Evolutionary conservation across 1,140 invertebrate genomes (phyloP).

Genomic region (Pogonus chalceus): DNA sequence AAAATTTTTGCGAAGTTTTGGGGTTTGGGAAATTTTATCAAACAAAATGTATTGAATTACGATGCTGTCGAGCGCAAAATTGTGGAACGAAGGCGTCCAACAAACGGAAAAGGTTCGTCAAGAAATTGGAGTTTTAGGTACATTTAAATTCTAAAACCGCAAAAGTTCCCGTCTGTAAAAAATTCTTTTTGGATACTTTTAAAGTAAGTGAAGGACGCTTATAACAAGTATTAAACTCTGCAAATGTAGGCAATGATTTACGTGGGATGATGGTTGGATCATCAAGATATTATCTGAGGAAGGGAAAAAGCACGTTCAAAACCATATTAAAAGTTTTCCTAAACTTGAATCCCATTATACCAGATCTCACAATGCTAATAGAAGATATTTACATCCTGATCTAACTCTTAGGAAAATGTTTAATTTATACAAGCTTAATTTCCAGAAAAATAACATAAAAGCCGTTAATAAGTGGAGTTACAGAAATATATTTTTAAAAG

Average conservation of each 20-base stretch:
- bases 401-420: slow-evolving; percentile 21
- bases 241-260: too few species aligned
- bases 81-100: too few species aligned
- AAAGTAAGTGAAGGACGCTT: slow-evolving; percentile 14
- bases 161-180: slow-evolving; percentile 12
- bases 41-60: too few species aligned
- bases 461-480: slow-evolving; percentile 20
- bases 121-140: too few species aligned
- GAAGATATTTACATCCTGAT: slow-evolving; percentile 13
- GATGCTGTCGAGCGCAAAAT: too few species aligned
- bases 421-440: slow-evolving; percentile 14
- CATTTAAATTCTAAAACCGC: too few species aligned
- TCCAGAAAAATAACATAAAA: not conserved
- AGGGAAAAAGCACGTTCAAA: slow-evolving; percentile 13
- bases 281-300: slow-evolving; percentile 9
- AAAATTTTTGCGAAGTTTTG: too few species aligned
- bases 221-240: not conserved
- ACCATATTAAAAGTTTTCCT: slow-evolving; percentile 16
- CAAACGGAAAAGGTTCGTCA: too few species aligned
- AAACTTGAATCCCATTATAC: slow-evolving; percentile 15
- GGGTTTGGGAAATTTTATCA: too few species aligned
- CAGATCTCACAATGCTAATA: slow-evolving; percentile 12
- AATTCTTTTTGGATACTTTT: slow-evolving; percentile 12
- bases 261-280: slow-evolving; percentile 1
- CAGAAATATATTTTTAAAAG: slow-evolving; percentile 20